Conservation (phyloP, 2,797 vertebrate species). For the Sebastes oblongus region DNA sequence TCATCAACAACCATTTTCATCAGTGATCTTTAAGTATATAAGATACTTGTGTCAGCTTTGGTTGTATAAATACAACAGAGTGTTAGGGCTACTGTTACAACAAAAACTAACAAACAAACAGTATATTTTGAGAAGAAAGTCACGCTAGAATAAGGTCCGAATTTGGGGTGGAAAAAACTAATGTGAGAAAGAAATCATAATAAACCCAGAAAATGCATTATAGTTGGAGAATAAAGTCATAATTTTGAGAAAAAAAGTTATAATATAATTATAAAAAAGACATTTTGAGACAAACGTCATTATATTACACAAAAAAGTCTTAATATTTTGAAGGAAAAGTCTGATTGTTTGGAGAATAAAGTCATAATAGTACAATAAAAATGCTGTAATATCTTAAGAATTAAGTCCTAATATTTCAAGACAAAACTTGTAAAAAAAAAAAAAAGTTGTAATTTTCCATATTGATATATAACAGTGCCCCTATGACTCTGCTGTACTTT, state of each 20-base stretch:
- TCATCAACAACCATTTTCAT: constrained; percentile 28
- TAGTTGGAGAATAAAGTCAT: not conserved
- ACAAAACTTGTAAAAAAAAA: not conserved
- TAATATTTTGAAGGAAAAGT: not conserved
- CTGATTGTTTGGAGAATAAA: not conserved
- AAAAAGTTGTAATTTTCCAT: not conserved
- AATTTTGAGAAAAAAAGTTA: not conserved
- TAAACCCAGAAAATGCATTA: not conserved
- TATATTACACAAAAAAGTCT: not conserved
- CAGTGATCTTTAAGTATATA: not conserved
- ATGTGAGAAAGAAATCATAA: not conserved
- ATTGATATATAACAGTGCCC: not conserved
- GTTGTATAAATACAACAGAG: not conserved
- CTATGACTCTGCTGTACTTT: not conserved
- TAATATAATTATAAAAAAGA: not conserved
- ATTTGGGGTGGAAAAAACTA: not conserved
- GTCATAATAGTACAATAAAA: not conserved
- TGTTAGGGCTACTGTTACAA: not conserved
- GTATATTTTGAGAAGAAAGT: not conserved
- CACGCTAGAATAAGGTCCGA: not conserved
- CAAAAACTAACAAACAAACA: not conserved
- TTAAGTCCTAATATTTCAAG: not conserved
- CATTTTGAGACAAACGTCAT: not conserved
- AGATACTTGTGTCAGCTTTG: not conserved
- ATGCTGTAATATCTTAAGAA: no score